Evolutionary conservation across 2,113 vertebrate species (phyloP).

Genomic region (Notarius lentiginosus): DNA sequence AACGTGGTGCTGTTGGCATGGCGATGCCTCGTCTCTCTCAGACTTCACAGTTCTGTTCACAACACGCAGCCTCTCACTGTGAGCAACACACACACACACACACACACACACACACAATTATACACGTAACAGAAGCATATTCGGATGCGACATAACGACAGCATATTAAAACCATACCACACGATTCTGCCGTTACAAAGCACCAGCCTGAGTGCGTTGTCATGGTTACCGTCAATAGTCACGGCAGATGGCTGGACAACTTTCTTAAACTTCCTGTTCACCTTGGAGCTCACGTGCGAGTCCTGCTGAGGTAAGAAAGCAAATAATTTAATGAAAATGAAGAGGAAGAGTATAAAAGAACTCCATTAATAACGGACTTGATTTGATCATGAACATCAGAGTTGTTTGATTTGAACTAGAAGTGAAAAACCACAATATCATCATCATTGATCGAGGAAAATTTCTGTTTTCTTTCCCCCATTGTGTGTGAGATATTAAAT

Average conservation of each 20-base stretch:
- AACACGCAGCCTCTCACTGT: slow-evolving; percentile 42
- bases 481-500: not conserved
- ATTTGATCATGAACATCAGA: not conserved
- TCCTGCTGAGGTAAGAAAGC: slow-evolving; percentile 70
- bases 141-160: slow-evolving; percentile 41
- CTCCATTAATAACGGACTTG: not conserved
- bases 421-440: not conserved
- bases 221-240: slow-evolving; percentile 78
- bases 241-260: slow-evolving; percentile 85
- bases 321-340: not conserved
- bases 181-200: slow-evolving; percentile 94
- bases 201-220: slow-evolving; percentile 88
- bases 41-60: slow-evolving; percentile 14
- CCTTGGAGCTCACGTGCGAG: slow-evolving; percentile 75
- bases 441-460: not conserved
- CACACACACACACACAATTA: not conserved
- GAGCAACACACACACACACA: not conserved
- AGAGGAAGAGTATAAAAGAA: not conserved
- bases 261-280: slow-evolving; percentile 90
- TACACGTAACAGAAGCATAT: no score
- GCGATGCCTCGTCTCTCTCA: slow-evolving; percentile 7
- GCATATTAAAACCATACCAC: slow-evolving; percentile 74
- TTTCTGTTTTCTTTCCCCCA: no score
- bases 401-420: not conserved
- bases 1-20: slow-evolving; percentile 52